Evolutionary conservation across 2,113 vertebrate genomes (phyloP).

Genomic region (Myrmecobius fasciatus): DNA sequence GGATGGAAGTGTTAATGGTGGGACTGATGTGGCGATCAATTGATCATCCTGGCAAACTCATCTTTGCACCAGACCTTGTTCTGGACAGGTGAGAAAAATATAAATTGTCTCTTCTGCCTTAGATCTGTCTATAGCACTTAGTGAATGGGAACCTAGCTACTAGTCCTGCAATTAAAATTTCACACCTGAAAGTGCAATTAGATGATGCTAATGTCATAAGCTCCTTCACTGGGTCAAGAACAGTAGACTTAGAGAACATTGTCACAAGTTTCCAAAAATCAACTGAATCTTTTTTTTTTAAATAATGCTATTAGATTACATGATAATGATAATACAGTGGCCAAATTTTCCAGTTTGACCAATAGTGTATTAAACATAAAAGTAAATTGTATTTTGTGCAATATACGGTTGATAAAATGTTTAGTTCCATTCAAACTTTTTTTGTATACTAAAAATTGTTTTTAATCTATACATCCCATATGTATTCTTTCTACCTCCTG

Average conservation of each 20-base stretch:
- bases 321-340: not conserved
- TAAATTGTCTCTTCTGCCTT: not conserved
- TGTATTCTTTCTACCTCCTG: not conserved
- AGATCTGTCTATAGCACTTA: not conserved
- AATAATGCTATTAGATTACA: not conserved
- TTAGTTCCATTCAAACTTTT: not conserved
- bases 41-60: constrained; percentile 95
- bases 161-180: constrained; percentile 38
- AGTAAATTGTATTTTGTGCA: not conserved
- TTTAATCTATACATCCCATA: not conserved
- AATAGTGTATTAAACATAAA: not conserved
- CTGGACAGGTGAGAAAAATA: constrained; percentile 90
- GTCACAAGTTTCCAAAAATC: not conserved
- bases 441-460: constrained; percentile 40
- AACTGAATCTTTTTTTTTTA: not conserved
- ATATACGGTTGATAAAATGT: not conserved
- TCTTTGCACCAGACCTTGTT: constrained; percentile 96
- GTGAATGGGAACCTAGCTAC: not conserved
- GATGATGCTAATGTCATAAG: not conserved
- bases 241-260: not conserved
- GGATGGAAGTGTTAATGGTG: constrained; percentile 98
- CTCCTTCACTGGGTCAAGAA: constrained; percentile 40
- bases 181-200: not conserved
- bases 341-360: not conserved
- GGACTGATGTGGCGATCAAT: constrained; percentile 98